Base-by-base conservation (phyloP, 2,888 invertebrate genomes). In the Harpalus rufipes region DNA sequence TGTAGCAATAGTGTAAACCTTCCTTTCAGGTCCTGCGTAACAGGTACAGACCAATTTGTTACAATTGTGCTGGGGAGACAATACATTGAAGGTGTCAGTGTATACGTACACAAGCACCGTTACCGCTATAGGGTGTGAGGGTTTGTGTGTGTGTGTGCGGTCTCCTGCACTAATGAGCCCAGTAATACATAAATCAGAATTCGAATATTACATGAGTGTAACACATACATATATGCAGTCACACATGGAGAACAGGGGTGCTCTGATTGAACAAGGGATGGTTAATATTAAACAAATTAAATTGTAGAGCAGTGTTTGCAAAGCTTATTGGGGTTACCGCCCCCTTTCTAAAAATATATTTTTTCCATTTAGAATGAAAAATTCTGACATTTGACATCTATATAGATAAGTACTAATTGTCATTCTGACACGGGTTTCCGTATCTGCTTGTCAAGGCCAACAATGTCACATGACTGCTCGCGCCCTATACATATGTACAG, bases 11-110 rank as follows among this genome's bases (percentile, higher is more conserved):
- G 32, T 32, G 32, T 32, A 32, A 32, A 51, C 12, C 44, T 8
- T 1, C 10, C 44, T 51, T 51, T 51, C 44, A 51, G 44, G 59
- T n/a, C 12, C 21, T 51, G 68, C 58, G 82, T 72, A 82, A 82
- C 82, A 82, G 82, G 82, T 82, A 82, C 72, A 58, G 10, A 72
- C 72, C 58, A 82, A 82, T 82, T 82, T 82, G 82, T 82, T 58
- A 82, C 82, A 82, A 82, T 82, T 82, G 82, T 82, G 82, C 39
- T 7, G 39, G 6, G 72, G 68, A 72, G 82, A 82, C 82, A 82
- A 82, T 82, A 56, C 72, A 18, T 72, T 32, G 32, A 25, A 25
- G 44, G 32, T 58, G 68, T 65, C 44, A 44, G 25, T 18, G 81
- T 16, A 18, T 32, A 32, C 5, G 32, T 32, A 32, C 32, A 32